Evolutionary conservation across 2,113 vertebrate species (phyloP).

Genomic region (Agelaius phoeniceus): DNA sequence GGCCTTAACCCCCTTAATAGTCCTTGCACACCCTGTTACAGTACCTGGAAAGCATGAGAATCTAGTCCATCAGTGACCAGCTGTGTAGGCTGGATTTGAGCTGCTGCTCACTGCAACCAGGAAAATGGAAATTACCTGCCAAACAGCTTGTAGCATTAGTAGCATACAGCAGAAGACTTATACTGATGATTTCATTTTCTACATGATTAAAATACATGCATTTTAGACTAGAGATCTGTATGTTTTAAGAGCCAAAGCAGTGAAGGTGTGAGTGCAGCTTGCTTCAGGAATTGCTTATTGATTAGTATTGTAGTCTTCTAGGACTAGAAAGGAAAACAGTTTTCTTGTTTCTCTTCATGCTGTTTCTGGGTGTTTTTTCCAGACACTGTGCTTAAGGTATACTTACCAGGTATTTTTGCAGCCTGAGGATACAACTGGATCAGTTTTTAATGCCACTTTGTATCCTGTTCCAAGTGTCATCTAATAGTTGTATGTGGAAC

Average conservation of each 20-base stretch:
- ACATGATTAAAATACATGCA: neutral
- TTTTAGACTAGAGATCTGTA: neutral
- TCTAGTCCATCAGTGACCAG: neutral
- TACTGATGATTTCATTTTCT: neutral
- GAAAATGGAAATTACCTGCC: neutral
- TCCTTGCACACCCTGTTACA: neutral
- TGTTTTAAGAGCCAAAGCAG: neutral
- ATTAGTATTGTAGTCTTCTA: neutral
- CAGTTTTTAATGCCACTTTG: neutral
- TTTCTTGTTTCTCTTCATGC: neutral
- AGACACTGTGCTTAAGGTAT: neutral
- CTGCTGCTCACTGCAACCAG: neutral
- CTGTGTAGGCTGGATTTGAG: neutral
- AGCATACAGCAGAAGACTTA: neutral
- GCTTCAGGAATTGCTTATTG: neutral
- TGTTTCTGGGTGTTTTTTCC: neutral
- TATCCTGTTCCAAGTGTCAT: neutral
- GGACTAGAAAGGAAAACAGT: neutral
- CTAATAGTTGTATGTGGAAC: neutral
- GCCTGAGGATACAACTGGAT: neutral
- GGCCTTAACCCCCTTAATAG: conserved; percentile 53
- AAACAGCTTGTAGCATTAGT: neutral
- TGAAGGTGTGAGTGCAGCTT: neutral
- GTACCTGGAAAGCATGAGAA: neutral
- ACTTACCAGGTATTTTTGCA: neutral